These are phyloP conservation scores for Caenorhabditis japonica DNA, from an alignment of 2,888 invertebrate genomes.

Conservation along the genomic window DNA sequence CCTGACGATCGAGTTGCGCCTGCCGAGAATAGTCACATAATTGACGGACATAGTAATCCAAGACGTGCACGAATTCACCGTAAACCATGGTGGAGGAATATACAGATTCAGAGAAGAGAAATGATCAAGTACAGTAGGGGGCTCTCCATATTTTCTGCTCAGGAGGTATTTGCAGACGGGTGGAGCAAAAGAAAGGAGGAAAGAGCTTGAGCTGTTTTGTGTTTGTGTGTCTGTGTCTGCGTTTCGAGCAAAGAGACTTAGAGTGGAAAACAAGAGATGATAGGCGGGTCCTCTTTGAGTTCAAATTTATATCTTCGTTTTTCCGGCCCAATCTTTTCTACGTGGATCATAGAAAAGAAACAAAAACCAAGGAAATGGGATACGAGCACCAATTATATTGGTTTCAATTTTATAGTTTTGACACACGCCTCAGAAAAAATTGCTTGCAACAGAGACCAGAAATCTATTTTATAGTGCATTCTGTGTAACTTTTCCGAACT, in stretches of 20 bases:
- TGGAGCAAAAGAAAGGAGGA: background rate
- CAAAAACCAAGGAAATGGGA: constrained; percentile 7
- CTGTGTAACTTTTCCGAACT: too few species aligned
- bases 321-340: constrained; percentile 2
- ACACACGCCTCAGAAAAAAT: too few species aligned
- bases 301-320: constrained; percentile 37
- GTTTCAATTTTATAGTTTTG: too few species aligned
- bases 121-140: background rate
- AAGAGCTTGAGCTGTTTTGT: constrained; percentile 5
- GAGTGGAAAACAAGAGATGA: constrained; percentile 29
- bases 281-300: constrained; percentile 20
- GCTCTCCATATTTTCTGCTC: constrained; percentile 13
- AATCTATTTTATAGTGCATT: too few species aligned
- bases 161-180: constrained; percentile 18
- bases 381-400: background rate
- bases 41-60: constrained; percentile 59
- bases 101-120: background rate
- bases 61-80: constrained; percentile 61
- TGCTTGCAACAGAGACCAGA: too few species aligned
- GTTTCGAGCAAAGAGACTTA: background rate
- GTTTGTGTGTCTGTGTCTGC: constrained; percentile 16
- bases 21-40: constrained; percentile 47
- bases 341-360: constrained; percentile 27
- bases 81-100: constrained; percentile 46
- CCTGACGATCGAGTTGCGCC: constrained; percentile 32